Evolutionary conservation across 2,888 invertebrate species (phyloP).

Genomic region (Morpho deidamia): DNA sequence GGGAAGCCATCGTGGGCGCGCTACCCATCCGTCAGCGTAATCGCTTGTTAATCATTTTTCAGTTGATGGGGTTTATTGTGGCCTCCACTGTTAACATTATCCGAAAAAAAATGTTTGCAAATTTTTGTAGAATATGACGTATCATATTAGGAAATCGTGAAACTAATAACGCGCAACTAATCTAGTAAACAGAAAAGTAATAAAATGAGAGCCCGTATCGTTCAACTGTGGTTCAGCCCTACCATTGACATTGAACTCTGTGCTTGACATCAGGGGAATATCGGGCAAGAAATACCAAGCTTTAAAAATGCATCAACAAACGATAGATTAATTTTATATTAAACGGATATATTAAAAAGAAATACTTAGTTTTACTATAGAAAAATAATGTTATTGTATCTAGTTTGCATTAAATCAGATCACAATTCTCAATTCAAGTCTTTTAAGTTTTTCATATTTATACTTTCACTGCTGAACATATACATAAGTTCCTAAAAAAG

Average conservation of each 20-base stretch:
- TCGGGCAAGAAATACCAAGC: neutral
- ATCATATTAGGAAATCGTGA: conserved; percentile 9
- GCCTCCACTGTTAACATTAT: conserved; percentile 60
- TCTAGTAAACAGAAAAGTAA: conserved; percentile 31
- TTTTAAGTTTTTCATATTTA: no score
- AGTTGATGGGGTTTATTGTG: conserved; percentile 72
- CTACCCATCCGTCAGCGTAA: conserved; percentile 73
- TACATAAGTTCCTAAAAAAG: no score
- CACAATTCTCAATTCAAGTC: no score
- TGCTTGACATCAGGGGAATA: conserved; percentile 13
- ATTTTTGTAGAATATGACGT: conserved; percentile 30
- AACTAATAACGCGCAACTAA: conserved; percentile 19
- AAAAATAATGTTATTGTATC: no score
- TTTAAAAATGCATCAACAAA: no score
- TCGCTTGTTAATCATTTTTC: conserved; percentile 78
- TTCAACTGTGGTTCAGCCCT: conserved; percentile 46
- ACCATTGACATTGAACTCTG: conserved; percentile 70
- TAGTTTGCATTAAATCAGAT: no score
- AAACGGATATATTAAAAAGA: no score
- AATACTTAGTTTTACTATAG: no score
- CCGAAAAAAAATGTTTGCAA: conserved; percentile 58
- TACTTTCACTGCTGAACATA: no score
- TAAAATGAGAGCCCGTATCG: conserved; percentile 51
- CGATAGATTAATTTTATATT: no score
- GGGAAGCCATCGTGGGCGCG: conserved; percentile 68